Base-by-base conservation (phyloP, 2,113 vertebrate species). In the Xyrauchen texanus region DNA sequence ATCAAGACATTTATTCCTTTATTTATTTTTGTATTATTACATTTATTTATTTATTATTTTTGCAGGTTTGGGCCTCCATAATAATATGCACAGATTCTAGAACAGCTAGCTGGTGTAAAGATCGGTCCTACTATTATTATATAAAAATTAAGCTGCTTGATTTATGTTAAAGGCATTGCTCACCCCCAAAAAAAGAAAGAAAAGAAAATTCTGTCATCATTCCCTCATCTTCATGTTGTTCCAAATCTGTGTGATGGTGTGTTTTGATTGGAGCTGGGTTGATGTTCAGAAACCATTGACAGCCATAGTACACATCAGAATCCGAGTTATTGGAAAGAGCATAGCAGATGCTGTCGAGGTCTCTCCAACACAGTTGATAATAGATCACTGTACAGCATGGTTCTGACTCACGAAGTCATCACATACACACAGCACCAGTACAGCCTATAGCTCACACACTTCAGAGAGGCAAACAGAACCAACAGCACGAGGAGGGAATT, bases 321-420 rank as follows among this genome's bases (percentile, higher is more conserved):
- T 92, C 86, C 3, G 90, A 91, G 75, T 86, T 82, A 76, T 87
- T 90, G 2, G 78, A 34, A 78, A 94, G 95, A 68, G 8, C 80
- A 0, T 85, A 92, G 81, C 94, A 94, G n/a, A 0, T 4, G 4
- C 3, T 4, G 0, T 79, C 85, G 60, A 81, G 78, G 68, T 94
- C 92, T 6, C 57, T 83, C 95, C 95, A 95, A 89, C 95, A 96
- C 0, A 78, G 61, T 6, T 7, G 0, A 68, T 94, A 96, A 87
- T 92, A 95, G 34, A 58, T 42, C 95, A 96, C 46, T 70, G 52
- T 8, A 51, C 77, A 3, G 64, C 85, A 58, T 87, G 81, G 21
- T 9, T 76, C 4, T 46, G 47, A 0, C 82, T 87, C 84, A 91
- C 85, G 0, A 81, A 61, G 0, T 52, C 73, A 42, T 68, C 78